Evolutionary conservation across 1,140 invertebrate species (phyloP).

Genomic region (Drosophila sulfurigaster): DNA sequence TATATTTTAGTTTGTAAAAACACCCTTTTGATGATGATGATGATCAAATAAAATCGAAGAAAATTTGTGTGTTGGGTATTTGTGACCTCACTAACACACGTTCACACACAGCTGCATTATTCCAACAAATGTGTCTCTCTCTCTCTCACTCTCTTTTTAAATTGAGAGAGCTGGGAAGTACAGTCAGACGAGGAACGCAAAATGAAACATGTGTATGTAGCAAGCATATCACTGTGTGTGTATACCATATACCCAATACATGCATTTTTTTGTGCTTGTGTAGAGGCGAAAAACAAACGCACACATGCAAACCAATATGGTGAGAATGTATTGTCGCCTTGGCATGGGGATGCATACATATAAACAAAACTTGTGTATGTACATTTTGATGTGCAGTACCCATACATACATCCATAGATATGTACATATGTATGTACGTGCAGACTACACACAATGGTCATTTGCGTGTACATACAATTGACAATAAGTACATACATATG

Average conservation of each 20-base stretch:
- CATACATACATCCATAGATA: background rate
- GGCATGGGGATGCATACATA: constrained; percentile 50
- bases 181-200: constrained; percentile 79
- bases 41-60: constrained; percentile 53
- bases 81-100: constrained; percentile 75
- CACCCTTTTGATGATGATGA: constrained; percentile 49
- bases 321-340: constrained; percentile 51
- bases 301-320: constrained; percentile 40
- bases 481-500: too few relatives aligned
- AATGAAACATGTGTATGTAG: constrained; percentile 82
- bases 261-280: constrained; percentile 57
- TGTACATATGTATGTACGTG: constrained; percentile 1
- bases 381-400: constrained; percentile 25
- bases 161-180: constrained; percentile 70
- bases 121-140: constrained; percentile 38
- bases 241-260: constrained; percentile 50
- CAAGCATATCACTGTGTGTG: constrained; percentile 46
- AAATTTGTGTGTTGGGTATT: constrained; percentile 62
- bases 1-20: constrained; percentile 34
- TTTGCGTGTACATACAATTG: too few relatives aligned
- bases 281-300: constrained; percentile 48
- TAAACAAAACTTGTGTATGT: constrained; percentile 22
- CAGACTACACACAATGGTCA: background rate
- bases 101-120: constrained; percentile 68
- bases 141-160: constrained; percentile 49